Evolutionary conservation across 2,888 invertebrate species (phyloP), one percentile per base, ranked within the genome.

Genomic region (Leucoma salicis): DNA sequence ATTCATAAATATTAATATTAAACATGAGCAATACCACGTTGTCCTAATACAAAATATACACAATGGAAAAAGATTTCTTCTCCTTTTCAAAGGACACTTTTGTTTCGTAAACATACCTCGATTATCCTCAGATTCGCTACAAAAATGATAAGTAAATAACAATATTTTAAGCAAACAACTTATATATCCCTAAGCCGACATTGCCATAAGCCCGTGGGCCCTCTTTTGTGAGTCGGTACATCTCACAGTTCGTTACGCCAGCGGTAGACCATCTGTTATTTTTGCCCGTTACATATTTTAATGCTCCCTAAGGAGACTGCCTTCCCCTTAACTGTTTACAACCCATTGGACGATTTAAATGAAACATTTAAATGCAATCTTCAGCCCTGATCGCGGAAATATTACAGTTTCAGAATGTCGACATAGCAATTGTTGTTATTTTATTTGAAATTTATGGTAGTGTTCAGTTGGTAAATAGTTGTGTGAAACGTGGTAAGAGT

Each of bases 121-220:
- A 82, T 83, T 79, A 86, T 82, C 74, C 74, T 59, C 73, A 79
- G 83, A 87, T 86, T 84, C 82, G 70, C 63, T 63, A 67, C 74
- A 78, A 82, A 82, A 85, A 82, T 82, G 78, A 85, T 83, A 81
- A 74, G 78, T 79, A 87, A 88, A 87, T 82, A 88, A 80, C 78
- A 84, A 83, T 84, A 82, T 85, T 85, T 83, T 76, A 74, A 65
- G 74, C 78, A 86, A 85, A 86, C 82, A 86, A 78, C 74, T 79
- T 79, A 80, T 74, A 74, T 74, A 80, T 80, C 78, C 80, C 76
- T 74, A 69, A 75, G 82, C 81, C 73, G 80, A 82, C 82, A 80
- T 76, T 63, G 66, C 61, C 50, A 49, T 51, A 61, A 54, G 66
- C 79, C 78, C 62, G 36, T 42, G 77, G 53, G 60, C 51, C 72